Percentiles rank a stretch among this genome's conserved stretches.
These are phyloP conservation scores for Oreocharis arfaki DNA, from an alignment of 2,113 vertebrate genomes.

Conservation along the genomic window DNA sequence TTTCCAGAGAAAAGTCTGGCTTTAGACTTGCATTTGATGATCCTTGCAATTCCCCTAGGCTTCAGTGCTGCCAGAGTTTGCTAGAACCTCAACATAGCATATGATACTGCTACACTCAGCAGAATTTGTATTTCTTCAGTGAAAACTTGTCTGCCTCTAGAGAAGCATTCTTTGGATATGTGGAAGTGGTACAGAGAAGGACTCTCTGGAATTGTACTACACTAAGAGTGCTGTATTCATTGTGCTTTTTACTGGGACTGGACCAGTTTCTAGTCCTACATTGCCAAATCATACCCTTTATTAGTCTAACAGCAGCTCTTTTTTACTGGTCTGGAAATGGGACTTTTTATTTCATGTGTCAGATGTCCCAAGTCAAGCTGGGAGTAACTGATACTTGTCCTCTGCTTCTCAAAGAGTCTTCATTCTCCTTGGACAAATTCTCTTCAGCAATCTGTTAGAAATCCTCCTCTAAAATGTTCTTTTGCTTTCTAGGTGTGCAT, in stretches of 20 bases:
- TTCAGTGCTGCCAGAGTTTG: background rate
- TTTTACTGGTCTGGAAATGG: background rate
- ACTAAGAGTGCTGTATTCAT: background rate
- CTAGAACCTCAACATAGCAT: background rate
- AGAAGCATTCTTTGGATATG: fast-evolving
- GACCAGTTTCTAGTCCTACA: background rate
- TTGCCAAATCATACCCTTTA: background rate
- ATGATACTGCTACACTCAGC: background rate
- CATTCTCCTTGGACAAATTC: background rate
- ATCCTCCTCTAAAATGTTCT: background rate
- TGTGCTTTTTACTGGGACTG: background rate
- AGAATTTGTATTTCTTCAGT: background rate
- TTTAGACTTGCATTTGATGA: background rate
- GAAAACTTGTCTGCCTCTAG: background rate
- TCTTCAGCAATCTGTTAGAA: background rate
- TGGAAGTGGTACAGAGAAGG: background rate
- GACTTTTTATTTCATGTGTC: background rate
- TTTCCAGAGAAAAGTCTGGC: background rate
- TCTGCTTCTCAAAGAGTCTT: background rate
- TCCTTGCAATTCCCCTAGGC: background rate
- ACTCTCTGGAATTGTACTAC: background rate
- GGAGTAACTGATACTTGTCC: background rate
- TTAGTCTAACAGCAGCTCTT: background rate
- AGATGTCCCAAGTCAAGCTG: background rate
- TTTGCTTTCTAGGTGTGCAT: constrained; percentile 87